Conservation (phyloP, 2,888 invertebrate species). For the Heliconius ismenius region DNA sequence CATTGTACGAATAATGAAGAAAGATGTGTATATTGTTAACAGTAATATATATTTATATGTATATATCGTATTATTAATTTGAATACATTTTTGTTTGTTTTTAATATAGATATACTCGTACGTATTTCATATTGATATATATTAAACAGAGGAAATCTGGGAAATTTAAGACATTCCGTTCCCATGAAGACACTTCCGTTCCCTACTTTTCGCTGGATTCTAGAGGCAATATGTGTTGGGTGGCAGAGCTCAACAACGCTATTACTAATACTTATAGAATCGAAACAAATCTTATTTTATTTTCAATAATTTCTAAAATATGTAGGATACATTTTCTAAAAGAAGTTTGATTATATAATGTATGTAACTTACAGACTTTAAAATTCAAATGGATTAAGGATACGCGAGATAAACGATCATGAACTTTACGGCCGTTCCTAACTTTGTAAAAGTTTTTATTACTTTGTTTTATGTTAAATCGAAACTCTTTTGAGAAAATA, state of each 20-base stretch:
- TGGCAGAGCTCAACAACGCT: no score
- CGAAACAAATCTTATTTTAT: no score
- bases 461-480: constrained; percentile 22
- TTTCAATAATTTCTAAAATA: no score
- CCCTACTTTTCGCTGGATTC: no score
- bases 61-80: background rate
- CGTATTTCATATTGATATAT: no score
- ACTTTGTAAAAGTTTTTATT: constrained; percentile 26
- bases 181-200: no score
- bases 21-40: background rate
- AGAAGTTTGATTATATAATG: background rate
- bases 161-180: no score
- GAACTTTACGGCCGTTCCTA: constrained; percentile 4
- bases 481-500: constrained; percentile 9
- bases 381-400: constrained; percentile 17
- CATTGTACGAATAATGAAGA: background rate
- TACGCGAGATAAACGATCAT: background rate
- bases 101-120: no score
- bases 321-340: background rate
- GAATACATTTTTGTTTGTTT: no score
- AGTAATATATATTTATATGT: background rate
- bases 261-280: no score
- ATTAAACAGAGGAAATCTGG: no score
- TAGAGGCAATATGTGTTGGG: no score
- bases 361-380: background rate